Percentiles rank a stretch among this genome's conserved stretches.
These are phyloP conservation scores for Norana najaformis DNA, from an alignment of 2,888 invertebrate species.

Conservation along the genomic window DNA sequence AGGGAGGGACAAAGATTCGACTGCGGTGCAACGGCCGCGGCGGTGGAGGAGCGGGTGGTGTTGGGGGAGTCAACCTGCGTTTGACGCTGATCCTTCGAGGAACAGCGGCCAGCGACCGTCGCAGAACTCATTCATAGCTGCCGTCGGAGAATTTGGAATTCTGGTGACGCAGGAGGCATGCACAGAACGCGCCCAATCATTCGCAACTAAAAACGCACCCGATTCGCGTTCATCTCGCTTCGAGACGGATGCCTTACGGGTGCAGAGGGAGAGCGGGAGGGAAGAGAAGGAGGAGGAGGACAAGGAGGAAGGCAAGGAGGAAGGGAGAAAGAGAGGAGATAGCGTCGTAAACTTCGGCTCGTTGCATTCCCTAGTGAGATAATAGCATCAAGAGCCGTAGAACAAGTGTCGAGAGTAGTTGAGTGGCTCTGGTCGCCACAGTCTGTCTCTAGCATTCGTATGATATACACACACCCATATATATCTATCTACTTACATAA, in stretches of 20 bases:
- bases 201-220: background rate
- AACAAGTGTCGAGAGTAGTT: background rate
- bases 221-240: background rate
- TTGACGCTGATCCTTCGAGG: background rate
- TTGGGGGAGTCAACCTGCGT: background rate
- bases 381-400: background rate
- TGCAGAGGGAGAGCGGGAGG: background rate
- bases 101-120: background rate
- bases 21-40: background rate
- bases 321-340: background rate
- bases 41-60: background rate
- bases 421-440: background rate
- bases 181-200: background rate
- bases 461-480: background rate
- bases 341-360: background rate
- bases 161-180: background rate
- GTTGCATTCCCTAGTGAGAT: background rate
- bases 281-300: background rate
- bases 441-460: background rate
- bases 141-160: background rate
- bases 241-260: background rate
- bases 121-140: background rate
- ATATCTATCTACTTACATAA: background rate
- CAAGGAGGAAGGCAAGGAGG: background rate
- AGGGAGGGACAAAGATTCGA: background rate